Percentiles rank a stretch among this genome's conserved stretches.
These are phyloP conservation scores for Neodiprion fabricii DNA, from an alignment of 1,140 invertebrate genomes.

Conservation along the genomic window DNA sequence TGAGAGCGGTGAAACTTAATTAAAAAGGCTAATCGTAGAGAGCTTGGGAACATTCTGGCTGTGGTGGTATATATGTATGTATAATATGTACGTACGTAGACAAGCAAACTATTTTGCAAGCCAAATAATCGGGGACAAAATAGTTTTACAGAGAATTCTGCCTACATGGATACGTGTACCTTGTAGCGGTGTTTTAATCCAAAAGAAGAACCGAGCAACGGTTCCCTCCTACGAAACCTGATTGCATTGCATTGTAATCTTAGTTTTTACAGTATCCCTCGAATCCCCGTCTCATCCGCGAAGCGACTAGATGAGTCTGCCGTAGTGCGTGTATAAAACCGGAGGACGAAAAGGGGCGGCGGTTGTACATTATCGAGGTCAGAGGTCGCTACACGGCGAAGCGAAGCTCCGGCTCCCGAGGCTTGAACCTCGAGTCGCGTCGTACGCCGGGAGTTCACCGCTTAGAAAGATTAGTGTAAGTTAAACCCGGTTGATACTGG, in stretches of 20 bases:
- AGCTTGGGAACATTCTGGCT: neutral
- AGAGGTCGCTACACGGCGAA: neutral
- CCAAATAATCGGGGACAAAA: conserved; percentile 16
- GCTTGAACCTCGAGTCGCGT: neutral
- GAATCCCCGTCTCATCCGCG: neutral
- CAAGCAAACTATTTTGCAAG: conserved; percentile 2
- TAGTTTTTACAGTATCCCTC: conserved; percentile 37
- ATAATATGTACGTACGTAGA: no score
- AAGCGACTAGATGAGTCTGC: neutral
- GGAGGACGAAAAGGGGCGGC: neutral
- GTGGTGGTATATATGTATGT: no score
- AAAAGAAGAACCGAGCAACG: conserved; percentile 35
- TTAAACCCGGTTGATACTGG: conserved; percentile 2
- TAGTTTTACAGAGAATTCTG: conserved; percentile 10
- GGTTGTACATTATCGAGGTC: neutral
- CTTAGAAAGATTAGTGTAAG: conserved; percentile 5
- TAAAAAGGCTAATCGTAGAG: neutral
- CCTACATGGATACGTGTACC: conserved; percentile 39
- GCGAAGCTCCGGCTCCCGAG: neutral
- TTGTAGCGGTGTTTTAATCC: conserved; percentile 37
- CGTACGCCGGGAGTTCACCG: neutral
- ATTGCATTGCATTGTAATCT: conserved; percentile 48
- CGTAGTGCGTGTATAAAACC: neutral
- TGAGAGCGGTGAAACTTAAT: neutral
- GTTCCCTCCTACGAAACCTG: conserved; percentile 25